Evolutionary conservation across 2,888 invertebrate genomes (phyloP), one percentile per base, ranked within the genome.

Genomic region (Syrista parreyssii): DNA sequence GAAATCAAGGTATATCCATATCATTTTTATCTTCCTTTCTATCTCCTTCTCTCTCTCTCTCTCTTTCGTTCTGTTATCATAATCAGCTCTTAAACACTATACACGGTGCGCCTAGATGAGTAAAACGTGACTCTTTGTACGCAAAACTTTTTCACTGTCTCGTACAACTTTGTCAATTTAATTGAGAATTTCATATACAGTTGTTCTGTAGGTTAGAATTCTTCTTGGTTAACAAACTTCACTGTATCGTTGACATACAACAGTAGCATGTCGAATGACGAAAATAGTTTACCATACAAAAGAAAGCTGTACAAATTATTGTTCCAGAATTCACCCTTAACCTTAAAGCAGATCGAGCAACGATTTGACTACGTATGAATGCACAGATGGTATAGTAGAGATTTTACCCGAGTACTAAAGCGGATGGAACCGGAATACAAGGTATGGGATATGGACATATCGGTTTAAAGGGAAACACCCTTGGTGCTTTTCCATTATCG

Each of bases 381-480:
- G 55, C 23, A 23, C 55, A 55, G 55, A 15, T 9, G 23, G 55
- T 55, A 15, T 9, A 23, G 55, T 55, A 55, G 55, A 55, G 2
- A 55, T 23, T 23, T 55, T 55, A 9, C 23, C 55, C 9, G 40
- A 23, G 23, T 55, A 55, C 9, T 55, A 55, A 23, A 55, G 55
- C 15, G 55, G 55, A 55, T 55, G 9, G 23, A 55, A 55, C 23
- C 23, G 55, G 23, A 55, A 55, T 55, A 6, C 23, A 55, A 15
- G 55, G 23, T 55, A 9, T 15, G 80, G 80, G 86, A 86, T 86
- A 86, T 85, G 83, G 40, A 76, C 83, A 84, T 86, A 86, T 85
- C 82, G 79, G 68, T 75, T 85, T 85, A 82, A 85, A 84, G 78
- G 12, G 31, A n/a, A 36, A n/a, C 36, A 74, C 74, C 35, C 74